phyloP scores from a whole-genome alignment of 2,888 invertebrate genomes.

The Napeogenes sylphis region DNA sequence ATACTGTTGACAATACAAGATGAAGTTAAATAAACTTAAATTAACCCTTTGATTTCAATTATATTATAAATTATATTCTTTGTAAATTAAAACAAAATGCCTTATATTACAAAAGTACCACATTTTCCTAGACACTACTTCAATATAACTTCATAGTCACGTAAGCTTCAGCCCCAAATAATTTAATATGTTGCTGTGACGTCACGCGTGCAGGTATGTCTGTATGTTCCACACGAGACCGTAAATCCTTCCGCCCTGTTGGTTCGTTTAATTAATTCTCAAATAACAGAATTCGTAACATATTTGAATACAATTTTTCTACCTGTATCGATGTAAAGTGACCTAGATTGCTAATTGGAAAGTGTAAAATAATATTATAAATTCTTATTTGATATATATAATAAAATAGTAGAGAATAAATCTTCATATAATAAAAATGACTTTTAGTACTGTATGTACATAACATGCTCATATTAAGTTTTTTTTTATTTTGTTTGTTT shows the following conservation, averaged over 20 bases:
- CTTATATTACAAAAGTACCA: neutral
- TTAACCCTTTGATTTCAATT: too few relatives aligned
- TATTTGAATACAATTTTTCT: slow-evolving; percentile 37
- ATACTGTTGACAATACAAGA: too few relatives aligned
- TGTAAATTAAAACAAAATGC: too few relatives aligned
- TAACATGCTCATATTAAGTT: too few relatives aligned
- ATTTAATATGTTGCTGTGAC: slow-evolving; percentile 61
- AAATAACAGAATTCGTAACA: slow-evolving; percentile 50
- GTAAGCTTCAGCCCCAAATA: slow-evolving; percentile 45
- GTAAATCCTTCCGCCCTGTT: slow-evolving; percentile 70
- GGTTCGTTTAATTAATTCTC: slow-evolving; percentile 72
- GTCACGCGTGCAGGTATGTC: slow-evolving; percentile 62
- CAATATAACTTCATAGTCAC: slow-evolving; percentile 15
- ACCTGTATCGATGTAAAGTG: slow-evolving; percentile 12
- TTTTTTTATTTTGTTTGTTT: too few relatives aligned
- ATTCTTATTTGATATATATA: too few relatives aligned
- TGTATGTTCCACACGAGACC: slow-evolving; percentile 43
- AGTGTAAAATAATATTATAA: neutral
- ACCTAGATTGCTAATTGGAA: slow-evolving; percentile 1
- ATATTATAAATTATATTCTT: too few relatives aligned
- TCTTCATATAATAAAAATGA: too few relatives aligned
- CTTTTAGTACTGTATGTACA: too few relatives aligned
- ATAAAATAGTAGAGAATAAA: too few relatives aligned
- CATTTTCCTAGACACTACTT: neutral
- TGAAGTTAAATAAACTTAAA: too few relatives aligned